These are phyloP conservation scores for Neoarius graeffei DNA, from an alignment of 2,113 vertebrate genomes.

Conservation along the genomic window DNA sequence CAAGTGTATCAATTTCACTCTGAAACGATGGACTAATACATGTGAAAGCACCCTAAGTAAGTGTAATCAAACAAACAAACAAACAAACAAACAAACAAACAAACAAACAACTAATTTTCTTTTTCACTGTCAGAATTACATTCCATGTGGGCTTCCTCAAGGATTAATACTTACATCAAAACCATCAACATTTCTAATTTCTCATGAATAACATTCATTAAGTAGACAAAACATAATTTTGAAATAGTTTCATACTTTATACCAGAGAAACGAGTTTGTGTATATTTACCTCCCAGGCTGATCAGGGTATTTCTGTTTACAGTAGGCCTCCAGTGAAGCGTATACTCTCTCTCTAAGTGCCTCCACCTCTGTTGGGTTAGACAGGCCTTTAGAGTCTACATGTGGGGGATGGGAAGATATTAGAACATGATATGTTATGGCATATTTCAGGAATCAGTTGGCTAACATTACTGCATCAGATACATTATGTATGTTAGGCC, in stretches of 20 bases:
- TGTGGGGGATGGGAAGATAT: slow-evolving; percentile 5
- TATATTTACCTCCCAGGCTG: slow-evolving; percentile 89
- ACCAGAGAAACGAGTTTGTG: neutral
- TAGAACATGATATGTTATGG: neutral
- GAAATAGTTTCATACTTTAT: neutral
- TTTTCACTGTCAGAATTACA: neutral
- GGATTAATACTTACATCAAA: neutral
- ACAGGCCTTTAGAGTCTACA: slow-evolving; percentile 94
- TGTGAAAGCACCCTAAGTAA: slow-evolving; percentile 7
- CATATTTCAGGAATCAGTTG: slow-evolving; percentile 11
- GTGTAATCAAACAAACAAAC: too few species aligned
- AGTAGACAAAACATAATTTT: neutral
- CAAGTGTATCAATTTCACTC: too few species aligned
- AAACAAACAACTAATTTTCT: neutral
- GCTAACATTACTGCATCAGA: neutral
- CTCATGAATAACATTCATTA: neutral
- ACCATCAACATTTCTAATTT: neutral
- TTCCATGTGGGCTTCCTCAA: neutral
- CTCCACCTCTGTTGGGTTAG: slow-evolving; percentile 92
- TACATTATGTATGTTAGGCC: neutral
- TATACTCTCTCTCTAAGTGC: slow-evolving; percentile 95
- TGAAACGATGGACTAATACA: neutral
- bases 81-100: neutral
- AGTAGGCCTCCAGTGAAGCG: slow-evolving; percentile 94
- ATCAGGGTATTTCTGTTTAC: slow-evolving; percentile 98